Conservation (phyloP, 37 sponge, comb jelly and placozoan species). For the Chondrosia reniformis region DNA sequence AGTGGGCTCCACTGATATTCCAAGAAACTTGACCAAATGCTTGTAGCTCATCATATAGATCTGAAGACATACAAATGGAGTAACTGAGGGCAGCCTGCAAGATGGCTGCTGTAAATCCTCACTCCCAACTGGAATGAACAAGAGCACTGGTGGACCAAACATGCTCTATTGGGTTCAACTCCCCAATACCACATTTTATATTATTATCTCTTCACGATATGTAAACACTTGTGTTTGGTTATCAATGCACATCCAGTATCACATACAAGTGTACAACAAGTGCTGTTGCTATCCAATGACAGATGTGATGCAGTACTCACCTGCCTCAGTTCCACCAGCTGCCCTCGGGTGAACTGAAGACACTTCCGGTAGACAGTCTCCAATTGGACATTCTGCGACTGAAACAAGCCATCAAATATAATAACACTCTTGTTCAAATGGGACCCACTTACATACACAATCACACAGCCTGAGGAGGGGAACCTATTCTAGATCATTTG, state of each 20-base stretch:
- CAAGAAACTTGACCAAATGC: background rate
- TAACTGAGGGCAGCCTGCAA: background rate
- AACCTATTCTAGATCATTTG: background rate
- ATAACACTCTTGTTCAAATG: background rate
- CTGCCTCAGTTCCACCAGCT: slow-evolving; percentile 12
- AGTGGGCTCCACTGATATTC: background rate
- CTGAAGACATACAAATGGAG: background rate
- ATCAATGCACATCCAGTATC: no score
- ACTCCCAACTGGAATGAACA: background rate
- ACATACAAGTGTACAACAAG: no score
- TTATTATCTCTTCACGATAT: no score
- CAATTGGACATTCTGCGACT: background rate
- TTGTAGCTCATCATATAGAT: background rate
- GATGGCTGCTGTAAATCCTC: background rate
- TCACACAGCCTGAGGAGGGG: background rate
- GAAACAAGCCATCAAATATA: background rate
- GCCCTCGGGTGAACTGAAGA: background rate
- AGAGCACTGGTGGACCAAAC: background rate
- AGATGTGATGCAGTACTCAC: no score
- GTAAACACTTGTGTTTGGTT: no score
- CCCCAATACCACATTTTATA: no score
- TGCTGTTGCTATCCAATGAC: no score
- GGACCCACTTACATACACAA: background rate
- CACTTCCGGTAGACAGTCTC: background rate
- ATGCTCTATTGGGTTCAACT: background rate